A percentile compares a stretch with the other conserved stretches of the same genome.
Evolutionary conservation across 2,888 invertebrate species (phyloP).

Genomic region (Chydorus sphaericus): DNA sequence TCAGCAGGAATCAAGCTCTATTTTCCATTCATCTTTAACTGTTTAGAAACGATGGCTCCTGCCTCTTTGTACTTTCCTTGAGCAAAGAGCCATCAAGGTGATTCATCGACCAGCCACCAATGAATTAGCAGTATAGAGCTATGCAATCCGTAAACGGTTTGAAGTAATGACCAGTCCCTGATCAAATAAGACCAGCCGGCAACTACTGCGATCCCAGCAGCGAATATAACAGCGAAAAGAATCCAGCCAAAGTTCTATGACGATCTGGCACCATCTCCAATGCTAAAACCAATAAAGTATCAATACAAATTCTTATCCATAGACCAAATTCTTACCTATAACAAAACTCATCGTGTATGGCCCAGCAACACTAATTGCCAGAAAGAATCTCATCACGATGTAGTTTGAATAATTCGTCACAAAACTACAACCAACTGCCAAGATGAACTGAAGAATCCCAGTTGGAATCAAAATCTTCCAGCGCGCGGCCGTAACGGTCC

Average conservation of each 20-base stretch:
- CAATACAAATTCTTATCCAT: too few relatives aligned
- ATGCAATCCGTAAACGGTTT: slow-evolving; percentile 63
- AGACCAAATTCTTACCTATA: slow-evolving; percentile 27
- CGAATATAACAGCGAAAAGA: slow-evolving; percentile 67
- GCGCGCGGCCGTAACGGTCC: slow-evolving; percentile 59
- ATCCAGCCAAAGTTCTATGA: slow-evolving; percentile 62
- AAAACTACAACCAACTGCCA: slow-evolving; percentile 58
- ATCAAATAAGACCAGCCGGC: slow-evolving; percentile 69
- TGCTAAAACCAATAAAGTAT: slow-evolving; percentile 30
- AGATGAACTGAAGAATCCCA: slow-evolving; percentile 47
- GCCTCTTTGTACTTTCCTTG: slow-evolving; percentile 60
- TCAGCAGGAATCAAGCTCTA: slow-evolving; percentile 27
- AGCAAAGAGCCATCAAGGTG: slow-evolving; percentile 75
- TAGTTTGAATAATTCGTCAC: slow-evolving; percentile 61
- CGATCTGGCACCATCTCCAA: slow-evolving; percentile 73
- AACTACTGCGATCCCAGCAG: slow-evolving; percentile 63
- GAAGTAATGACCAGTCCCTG: slow-evolving; percentile 53
- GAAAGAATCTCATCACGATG: slow-evolving; percentile 49
- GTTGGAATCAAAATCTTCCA: slow-evolving; percentile 66
- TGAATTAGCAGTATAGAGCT: slow-evolving; percentile 55
- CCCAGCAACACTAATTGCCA: slow-evolving; percentile 70
- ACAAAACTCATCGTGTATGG: slow-evolving; percentile 46
- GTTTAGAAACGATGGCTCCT: slow-evolving; percentile 55
- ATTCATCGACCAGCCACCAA: slow-evolving; percentile 69
- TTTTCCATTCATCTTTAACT: slow-evolving; percentile 22